phyloP scores from a whole-genome alignment of 53 echinoderm and acorn worm species.

The Holothuria scabra region DNA sequence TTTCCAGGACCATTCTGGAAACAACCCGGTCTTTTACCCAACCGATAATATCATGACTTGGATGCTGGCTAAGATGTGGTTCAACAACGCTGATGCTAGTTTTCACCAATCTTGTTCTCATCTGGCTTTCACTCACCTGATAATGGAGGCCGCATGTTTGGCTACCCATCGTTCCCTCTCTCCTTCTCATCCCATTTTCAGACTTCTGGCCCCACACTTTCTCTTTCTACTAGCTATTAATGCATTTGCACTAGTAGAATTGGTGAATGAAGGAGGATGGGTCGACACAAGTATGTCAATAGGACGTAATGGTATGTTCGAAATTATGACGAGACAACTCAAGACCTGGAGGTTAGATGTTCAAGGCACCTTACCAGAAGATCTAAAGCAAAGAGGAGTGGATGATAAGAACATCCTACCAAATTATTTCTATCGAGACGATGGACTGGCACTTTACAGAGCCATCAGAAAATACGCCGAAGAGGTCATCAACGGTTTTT shows the following conservation, averaged over 20 bases:
- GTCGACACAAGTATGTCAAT: constrained; percentile 81
- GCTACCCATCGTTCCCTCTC: constrained; percentile 77
- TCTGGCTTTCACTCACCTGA: constrained; percentile 75
- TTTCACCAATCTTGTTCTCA: constrained; percentile 82
- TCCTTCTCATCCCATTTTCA: constrained; percentile 83
- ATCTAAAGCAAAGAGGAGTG: constrained; percentile 81
- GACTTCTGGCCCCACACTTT: constrained; percentile 87
- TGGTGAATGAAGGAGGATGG: constrained; percentile 66
- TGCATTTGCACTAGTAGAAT: constrained; percentile 6
- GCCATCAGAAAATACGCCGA: constrained; percentile 59
- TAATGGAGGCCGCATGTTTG: constrained; percentile 66
- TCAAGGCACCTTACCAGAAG: constrained; percentile 70
- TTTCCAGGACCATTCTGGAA: background rate
- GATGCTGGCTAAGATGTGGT: constrained; percentile 96
- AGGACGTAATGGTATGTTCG: constrained; percentile 71
- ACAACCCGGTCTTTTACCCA: constrained; percentile 70
- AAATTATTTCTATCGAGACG: constrained; percentile 85
- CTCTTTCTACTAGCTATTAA: constrained; percentile 86
- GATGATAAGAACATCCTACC: constrained; percentile 70
- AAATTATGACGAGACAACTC: constrained; percentile 61
- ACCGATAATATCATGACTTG: constrained; percentile 80
- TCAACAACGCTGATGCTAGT: constrained; percentile 88
- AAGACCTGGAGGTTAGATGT: constrained; percentile 73
- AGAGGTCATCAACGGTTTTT: constrained; percentile 18
- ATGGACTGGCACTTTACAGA: constrained; percentile 67